Evolutionary conservation across 2,113 vertebrate genomes (phyloP).

Genomic region (Ailuropoda melanoleuca): DNA sequence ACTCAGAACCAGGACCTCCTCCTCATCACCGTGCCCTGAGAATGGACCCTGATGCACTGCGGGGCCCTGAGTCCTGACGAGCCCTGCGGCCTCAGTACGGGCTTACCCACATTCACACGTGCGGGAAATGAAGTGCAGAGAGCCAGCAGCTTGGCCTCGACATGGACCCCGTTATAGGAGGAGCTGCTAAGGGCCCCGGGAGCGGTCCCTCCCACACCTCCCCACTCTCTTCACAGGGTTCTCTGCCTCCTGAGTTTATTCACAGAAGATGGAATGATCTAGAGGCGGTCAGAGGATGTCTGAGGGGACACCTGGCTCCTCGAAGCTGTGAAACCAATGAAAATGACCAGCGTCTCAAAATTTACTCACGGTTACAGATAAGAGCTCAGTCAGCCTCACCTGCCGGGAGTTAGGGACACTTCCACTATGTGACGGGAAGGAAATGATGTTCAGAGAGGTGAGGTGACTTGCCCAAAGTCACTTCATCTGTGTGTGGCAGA

Average conservation of each 20-base stretch:
- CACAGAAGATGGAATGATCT: not conserved
- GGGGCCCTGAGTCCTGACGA: rapidly evolving
- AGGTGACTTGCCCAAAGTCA: too few species aligned
- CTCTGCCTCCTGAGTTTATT: not conserved
- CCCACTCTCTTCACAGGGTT: not conserved
- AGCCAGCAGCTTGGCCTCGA: not conserved
- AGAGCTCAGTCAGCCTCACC: not conserved
- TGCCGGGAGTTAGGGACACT: not conserved
- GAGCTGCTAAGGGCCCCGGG: rapidly evolving
- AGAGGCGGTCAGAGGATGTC: not conserved
- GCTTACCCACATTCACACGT: not conserved
- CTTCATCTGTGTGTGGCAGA: not conserved
- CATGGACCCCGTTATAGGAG: not conserved
- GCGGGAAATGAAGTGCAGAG: too few species aligned
- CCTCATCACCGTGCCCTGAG: too few species aligned
- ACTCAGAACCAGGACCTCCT: not conserved
- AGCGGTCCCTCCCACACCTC: rapidly evolving
- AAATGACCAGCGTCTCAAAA: not conserved
- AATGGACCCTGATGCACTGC: too few species aligned
- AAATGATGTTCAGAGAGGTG: not conserved
- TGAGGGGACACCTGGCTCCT: not conserved
- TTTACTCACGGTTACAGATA: not conserved
- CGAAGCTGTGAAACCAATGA: not conserved
- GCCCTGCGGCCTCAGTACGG: rapidly evolving
- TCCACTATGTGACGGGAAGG: not conserved